A percentile compares a stretch with the other conserved stretches of the same genome.
phyloP scores from a whole-genome alignment of 2,888 invertebrate species.

The Meganola albula region DNA sequence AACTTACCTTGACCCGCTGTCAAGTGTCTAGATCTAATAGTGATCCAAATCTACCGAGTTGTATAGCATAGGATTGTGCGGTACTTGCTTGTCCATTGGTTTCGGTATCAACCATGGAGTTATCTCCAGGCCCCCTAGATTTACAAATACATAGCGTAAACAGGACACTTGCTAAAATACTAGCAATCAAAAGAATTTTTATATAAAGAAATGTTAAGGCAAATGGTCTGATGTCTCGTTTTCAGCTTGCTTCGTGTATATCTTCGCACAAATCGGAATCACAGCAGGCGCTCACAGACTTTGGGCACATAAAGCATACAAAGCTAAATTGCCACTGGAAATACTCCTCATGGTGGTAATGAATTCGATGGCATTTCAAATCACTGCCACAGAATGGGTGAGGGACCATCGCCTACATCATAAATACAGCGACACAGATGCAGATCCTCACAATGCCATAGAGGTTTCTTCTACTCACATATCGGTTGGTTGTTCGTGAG shows the following conservation, averaged over 20 bases:
- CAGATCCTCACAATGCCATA: slow-evolving; percentile 82
- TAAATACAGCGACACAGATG: slow-evolving; percentile 75
- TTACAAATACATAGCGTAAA: too few species aligned
- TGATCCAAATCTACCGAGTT: too few species aligned
- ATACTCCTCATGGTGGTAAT: slow-evolving; percentile 41
- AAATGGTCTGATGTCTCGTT: too few species aligned
- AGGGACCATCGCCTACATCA: slow-evolving; percentile 83
- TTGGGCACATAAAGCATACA: slow-evolving; percentile 42
- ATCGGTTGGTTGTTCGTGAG: slow-evolving; percentile 88
- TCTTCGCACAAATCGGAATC: slow-evolving; percentile 35
- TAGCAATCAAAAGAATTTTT: too few species aligned
- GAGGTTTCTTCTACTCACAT: slow-evolving; percentile 91
- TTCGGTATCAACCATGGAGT: too few species aligned
- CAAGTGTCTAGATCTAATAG: too few species aligned
- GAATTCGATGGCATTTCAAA: slow-evolving; percentile 54
- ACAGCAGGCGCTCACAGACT: slow-evolving; percentile 45
- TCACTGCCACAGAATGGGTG: slow-evolving; percentile 77
- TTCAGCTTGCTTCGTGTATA: slow-evolving; percentile 29
- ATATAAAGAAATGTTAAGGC: too few species aligned
- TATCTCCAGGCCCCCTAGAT: too few species aligned
- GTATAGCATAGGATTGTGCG: too few species aligned
- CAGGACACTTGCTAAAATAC: too few species aligned
- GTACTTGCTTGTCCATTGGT: too few species aligned
- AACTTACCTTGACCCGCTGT: too few species aligned
- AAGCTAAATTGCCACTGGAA: slow-evolving; percentile 41